Percentiles rank a stretch among this genome's conserved stretches.
phyloP scores from a whole-genome alignment of 2,888 invertebrate genomes.

The Tridacna gigas region DNA sequence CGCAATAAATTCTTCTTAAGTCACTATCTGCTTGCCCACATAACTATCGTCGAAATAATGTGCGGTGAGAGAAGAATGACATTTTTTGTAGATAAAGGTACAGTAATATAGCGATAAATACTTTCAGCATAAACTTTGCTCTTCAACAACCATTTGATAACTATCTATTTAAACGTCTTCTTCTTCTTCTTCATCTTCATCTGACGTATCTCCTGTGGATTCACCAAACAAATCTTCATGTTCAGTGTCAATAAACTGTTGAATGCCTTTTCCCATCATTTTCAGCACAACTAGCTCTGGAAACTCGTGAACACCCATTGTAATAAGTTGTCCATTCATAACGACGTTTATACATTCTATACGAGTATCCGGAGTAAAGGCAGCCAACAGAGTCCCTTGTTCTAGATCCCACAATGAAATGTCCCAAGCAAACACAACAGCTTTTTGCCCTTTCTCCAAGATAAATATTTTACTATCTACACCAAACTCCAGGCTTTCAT shows the following conservation, averaged over 20 bases:
- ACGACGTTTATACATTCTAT: constrained; percentile 78
- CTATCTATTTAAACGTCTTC: constrained; percentile 33
- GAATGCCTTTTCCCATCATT: constrained; percentile 67
- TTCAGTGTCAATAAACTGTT: constrained; percentile 62
- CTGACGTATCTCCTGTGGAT: constrained; percentile 73
- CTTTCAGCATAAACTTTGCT: no score
- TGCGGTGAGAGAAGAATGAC: no score
- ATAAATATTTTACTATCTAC: constrained; percentile 79
- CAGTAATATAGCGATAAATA: no score
- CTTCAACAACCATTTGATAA: no score
- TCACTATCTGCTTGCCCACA: no score
- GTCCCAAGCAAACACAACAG: constrained; percentile 81
- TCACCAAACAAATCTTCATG: constrained; percentile 77
- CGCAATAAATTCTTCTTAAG: no score
- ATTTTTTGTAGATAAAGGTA: no score
- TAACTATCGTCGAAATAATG: no score
- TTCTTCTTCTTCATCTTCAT: constrained; percentile 74
- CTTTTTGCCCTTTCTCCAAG: constrained; percentile 72
- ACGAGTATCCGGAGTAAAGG: constrained; percentile 82
- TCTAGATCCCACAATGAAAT: constrained; percentile 83
- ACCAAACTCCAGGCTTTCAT: constrained; percentile 74
- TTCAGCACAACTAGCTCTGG: constrained; percentile 77
- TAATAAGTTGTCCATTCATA: constrained; percentile 76
- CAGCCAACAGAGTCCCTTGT: constrained; percentile 72
- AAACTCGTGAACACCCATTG: constrained; percentile 80